Evolutionary conservation across 2,797 vertebrate genomes (phyloP).

Genomic region (Malacoctenus gilli): DNA sequence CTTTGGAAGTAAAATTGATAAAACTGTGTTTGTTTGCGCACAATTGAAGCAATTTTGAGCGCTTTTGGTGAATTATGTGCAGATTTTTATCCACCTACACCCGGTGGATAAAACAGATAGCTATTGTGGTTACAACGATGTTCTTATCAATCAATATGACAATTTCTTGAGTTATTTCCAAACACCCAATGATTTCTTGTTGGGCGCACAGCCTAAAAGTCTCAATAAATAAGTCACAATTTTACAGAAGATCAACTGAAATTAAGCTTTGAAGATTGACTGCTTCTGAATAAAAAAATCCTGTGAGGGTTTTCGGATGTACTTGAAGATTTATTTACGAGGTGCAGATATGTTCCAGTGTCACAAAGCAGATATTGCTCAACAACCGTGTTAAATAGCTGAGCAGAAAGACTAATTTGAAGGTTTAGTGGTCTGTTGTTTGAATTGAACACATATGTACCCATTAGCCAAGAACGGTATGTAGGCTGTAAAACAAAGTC

Average conservation of each 20-base stretch:
- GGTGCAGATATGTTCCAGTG: not conserved
- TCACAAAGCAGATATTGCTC: not conserved
- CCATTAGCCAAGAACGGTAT: not conserved
- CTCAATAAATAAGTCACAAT: no score
- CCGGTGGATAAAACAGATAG: no score
- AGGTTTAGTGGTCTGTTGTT: slow-evolving; percentile 8
- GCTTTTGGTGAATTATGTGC: not conserved
- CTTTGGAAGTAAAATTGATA: slow-evolving; percentile 8
- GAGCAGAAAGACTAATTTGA: slow-evolving; percentile 1
- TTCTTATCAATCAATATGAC: no score
- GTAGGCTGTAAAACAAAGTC: slow-evolving; percentile 2
- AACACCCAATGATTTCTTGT: no score
- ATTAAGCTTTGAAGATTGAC: no score
- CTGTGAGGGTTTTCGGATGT: not conserved
- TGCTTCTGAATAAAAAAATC: no score
- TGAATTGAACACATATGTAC: slow-evolving; percentile 15
- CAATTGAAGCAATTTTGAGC: no score
- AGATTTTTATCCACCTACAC: not conserved
- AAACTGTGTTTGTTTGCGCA: no score
- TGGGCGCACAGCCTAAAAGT: no score
- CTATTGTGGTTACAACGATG: no score
- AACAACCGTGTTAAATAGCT: not conserved
- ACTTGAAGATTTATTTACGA: not conserved
- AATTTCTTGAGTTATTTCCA: no score
- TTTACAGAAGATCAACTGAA: no score